Conservation (phyloP, 2,888 invertebrate species). For the Hymenopus coronatus region DNA sequence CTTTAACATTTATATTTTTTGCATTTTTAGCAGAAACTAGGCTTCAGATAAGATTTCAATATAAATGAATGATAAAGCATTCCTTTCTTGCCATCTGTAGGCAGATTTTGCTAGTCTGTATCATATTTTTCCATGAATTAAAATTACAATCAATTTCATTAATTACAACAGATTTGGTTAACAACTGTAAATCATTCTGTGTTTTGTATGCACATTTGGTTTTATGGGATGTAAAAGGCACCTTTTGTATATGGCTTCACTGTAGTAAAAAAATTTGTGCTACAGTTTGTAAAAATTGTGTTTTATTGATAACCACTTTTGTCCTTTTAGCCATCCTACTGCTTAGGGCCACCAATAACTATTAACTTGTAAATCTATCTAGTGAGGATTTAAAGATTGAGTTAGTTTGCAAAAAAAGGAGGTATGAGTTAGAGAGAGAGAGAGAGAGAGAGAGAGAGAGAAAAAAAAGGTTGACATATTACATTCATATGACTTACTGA, state of each 20-base stretch:
- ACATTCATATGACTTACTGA: too few relatives aligned
- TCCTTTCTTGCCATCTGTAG: not conserved
- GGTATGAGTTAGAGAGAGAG: too few relatives aligned
- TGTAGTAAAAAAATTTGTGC: not conserved
- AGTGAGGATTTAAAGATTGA: too few relatives aligned
- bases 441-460: too few relatives aligned
- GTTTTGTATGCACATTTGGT: not conserved
- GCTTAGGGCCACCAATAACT: too few relatives aligned
- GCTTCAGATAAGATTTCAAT: not conserved
- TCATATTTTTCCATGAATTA: not conserved
- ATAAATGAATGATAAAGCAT: not conserved
- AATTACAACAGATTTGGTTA: not conserved
- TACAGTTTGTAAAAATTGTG: not conserved
- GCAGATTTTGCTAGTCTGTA: not conserved
- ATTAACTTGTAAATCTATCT: too few relatives aligned
- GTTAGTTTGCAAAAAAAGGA: too few relatives aligned
- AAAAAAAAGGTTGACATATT: too few relatives aligned
- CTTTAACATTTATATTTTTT: not conserved
- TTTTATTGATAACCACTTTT: not conserved
- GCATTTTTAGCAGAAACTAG: not conserved
- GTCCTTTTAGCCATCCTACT: not conserved
- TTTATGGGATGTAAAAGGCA: not conserved
- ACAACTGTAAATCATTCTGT: not conserved
- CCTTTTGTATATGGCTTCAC: not conserved
- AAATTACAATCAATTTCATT: not conserved